Conservation (phyloP, 1,140 invertebrate species). For the Amphibalanus amphitrite region DNA sequence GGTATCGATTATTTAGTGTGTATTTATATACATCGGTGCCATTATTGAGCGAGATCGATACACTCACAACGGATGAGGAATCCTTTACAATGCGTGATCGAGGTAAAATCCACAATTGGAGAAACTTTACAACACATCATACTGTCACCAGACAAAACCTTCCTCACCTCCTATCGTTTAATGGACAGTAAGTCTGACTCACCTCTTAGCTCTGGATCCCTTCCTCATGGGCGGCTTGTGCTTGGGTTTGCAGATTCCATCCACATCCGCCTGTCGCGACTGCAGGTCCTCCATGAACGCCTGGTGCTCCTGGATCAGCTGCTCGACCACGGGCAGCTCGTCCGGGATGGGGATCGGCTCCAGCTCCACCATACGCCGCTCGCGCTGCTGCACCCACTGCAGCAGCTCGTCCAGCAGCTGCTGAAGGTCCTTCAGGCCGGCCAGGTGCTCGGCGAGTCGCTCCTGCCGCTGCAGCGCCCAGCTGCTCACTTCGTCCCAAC, state of each 20-base stretch:
- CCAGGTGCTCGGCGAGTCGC: slow-evolving; percentile 56
- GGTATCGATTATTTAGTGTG: no score
- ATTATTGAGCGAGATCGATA: no score
- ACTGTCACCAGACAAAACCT: no score
- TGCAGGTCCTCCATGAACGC: slow-evolving; percentile 85
- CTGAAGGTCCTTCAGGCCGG: slow-evolving; percentile 34
- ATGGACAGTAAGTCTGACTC: no score
- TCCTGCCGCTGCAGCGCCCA: slow-evolving; percentile 68
- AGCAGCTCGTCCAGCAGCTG: slow-evolving; percentile 75
- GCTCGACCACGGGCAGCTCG: slow-evolving; percentile 67
- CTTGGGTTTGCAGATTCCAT: slow-evolving; percentile 57
- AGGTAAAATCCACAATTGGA: no score
- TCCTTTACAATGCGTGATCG: no score
- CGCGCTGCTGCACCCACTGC: slow-evolving; percentile 58
- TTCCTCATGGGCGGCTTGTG: slow-evolving; percentile 7
- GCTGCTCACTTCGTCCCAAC: slow-evolving; percentile 82
- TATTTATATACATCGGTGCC: no score
- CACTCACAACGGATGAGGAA: no score
- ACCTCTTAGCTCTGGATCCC: not conserved
- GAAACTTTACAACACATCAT: no score
- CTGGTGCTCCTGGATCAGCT: slow-evolving; percentile 77
- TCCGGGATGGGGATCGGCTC: slow-evolving; percentile 79
- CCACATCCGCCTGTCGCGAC: slow-evolving; percentile 66
- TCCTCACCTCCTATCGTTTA: no score
- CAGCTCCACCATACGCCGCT: slow-evolving; percentile 58